phyloP scores from a whole-genome alignment of 2,888 invertebrate genomes.

The Nemotelus nigrinus region DNA sequence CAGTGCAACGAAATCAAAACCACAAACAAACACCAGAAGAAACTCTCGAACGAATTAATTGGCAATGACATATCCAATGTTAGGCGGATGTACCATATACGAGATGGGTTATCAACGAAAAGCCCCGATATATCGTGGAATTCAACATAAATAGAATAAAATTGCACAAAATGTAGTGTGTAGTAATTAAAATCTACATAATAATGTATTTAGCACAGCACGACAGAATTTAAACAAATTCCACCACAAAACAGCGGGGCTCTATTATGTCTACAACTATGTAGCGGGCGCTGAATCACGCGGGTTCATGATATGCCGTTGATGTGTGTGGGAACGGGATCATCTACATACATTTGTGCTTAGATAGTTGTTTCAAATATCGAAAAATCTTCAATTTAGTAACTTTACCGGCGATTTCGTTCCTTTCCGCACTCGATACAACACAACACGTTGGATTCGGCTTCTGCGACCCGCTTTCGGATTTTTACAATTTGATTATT shows the following conservation, averaged over 20 bases:
- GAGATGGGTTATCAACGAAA: background rate
- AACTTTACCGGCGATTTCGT: background rate
- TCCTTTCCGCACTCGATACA: background rate
- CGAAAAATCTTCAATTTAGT: background rate
- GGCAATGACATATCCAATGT: slow-evolving; percentile 12
- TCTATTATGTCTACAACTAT: slow-evolving; percentile 21
- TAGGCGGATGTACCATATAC: slow-evolving; percentile 11
- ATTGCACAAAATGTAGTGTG: slow-evolving; percentile 32
- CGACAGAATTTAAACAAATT: slow-evolving; percentile 25
- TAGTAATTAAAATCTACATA: slow-evolving; percentile 32
- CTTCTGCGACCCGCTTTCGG: background rate
- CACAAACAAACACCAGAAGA: background rate
- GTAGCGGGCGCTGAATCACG: background rate
- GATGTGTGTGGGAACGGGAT: background rate
- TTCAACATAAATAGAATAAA: slow-evolving; percentile 29
- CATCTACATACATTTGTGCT: background rate
- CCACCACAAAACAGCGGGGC: slow-evolving; percentile 1
- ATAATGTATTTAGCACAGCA: slow-evolving; percentile 32
- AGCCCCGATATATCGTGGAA: background rate
- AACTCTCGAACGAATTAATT: slow-evolving; percentile 1
- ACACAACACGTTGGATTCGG: background rate
- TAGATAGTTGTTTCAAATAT: background rate
- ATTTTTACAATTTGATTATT: slow-evolving; percentile 23
- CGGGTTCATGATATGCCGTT: no score
- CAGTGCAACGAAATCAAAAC: background rate